Evolutionary conservation across 2,113 vertebrate species (phyloP).

Genomic region (Psilopogon haemacephalus): DNA sequence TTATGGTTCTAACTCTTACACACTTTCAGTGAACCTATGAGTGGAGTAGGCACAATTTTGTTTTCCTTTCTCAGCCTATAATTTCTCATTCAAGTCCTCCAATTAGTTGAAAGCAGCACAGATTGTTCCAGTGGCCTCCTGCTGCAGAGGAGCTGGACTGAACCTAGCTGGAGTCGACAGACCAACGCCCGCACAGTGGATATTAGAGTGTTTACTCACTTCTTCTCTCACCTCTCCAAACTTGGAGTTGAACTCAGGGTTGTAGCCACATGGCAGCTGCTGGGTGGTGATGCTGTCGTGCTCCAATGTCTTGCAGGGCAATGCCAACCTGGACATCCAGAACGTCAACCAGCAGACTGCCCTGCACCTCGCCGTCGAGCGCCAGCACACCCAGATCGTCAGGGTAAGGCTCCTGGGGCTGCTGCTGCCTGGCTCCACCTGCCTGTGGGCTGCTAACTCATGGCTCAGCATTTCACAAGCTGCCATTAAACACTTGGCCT

Average conservation of each 20-base stretch:
- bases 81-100: too few species aligned
- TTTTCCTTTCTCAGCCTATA: too few species aligned
- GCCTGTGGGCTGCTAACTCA: neutral
- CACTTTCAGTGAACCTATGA: too few species aligned
- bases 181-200: neutral
- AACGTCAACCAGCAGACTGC: constrained; percentile 98
- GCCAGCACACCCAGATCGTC: constrained; percentile 98
- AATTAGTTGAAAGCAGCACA: too few species aligned
- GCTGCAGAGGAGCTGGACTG: neutral
- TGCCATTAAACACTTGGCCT: neutral
- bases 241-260: neutral
- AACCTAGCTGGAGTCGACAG: neutral
- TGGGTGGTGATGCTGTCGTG: neutral
- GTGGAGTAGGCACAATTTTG: too few species aligned
- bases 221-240: neutral
- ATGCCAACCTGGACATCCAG: constrained; percentile 96
- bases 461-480: neutral
- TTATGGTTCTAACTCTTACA: too few species aligned
- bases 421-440: neutral
- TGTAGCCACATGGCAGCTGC: neutral
- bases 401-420: constrained; percentile 78
- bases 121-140: neutral
- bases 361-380: constrained; percentile 94
- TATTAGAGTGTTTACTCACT: neutral
- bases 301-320: constrained; percentile 81